These are phyloP conservation scores for Holocentrus rufus DNA, from an alignment of 2,797 vertebrate genomes.

Conservation along the genomic window DNA sequence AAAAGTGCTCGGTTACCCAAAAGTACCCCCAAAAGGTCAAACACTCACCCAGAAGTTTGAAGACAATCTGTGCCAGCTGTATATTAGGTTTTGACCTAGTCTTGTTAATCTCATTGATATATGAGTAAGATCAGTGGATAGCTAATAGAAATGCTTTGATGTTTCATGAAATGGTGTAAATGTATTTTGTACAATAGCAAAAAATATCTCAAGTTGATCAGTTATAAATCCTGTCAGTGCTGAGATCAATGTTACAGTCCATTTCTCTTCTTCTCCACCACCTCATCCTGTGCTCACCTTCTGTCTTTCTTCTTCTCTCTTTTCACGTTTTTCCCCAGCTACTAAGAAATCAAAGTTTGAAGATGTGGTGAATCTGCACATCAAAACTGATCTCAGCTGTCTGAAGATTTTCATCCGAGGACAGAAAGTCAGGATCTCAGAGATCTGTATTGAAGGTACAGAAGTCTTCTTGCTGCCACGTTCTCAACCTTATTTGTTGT, in stretches of 20 bases:
- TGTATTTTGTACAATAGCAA: too few relatives aligned
- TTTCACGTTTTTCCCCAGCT: conserved; percentile 72
- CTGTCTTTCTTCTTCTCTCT: neutral
- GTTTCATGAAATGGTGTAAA: neutral
- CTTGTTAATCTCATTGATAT: neutral
- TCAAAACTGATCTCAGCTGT: conserved; percentile 90
- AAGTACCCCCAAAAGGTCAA: too few relatives aligned
- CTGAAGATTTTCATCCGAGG: conserved; percentile 93
- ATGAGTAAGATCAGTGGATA: neutral
- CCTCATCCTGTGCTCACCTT: neutral
- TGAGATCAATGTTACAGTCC: neutral
- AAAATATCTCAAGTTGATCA: too few relatives aligned
- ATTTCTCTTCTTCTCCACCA: neutral
- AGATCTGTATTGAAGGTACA: conserved; percentile 94
- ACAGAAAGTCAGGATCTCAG: conserved; percentile 89
- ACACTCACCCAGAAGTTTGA: too few relatives aligned
- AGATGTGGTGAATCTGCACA: conserved; percentile 89
- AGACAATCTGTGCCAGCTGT: too few relatives aligned
- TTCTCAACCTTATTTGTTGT: neutral
- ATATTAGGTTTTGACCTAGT: too few relatives aligned
- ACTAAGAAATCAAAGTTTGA: conserved; percentile 86
- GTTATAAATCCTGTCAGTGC: too few relatives aligned
- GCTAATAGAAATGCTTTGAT: neutral
- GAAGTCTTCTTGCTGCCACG: neutral
- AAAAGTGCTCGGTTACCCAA: too few relatives aligned